Evolutionary conservation across 2,888 invertebrate species (phyloP), one percentile per base, ranked within the genome.

Genomic region (Piscicola geometra): DNA sequence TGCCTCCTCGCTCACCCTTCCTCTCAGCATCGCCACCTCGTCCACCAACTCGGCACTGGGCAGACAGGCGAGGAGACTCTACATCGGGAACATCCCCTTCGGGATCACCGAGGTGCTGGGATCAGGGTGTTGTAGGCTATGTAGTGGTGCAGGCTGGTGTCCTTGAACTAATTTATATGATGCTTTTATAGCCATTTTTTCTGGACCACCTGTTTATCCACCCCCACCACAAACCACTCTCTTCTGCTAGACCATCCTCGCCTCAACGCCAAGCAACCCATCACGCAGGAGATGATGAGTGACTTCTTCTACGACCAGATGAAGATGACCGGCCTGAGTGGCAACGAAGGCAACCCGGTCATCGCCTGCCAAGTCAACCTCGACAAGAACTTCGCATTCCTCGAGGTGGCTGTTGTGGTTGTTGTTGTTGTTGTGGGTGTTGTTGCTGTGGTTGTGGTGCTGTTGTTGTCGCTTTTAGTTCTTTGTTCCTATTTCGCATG

Each of bases 321-420:
- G 98, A 95, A 96, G 87, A 89, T 96, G 28, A 94, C 96, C 78
- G 96, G 96, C 28, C 88, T 98, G 82, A 94, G 96, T 0, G 97
- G 97, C 87, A 96, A 97, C 0, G 95, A 95, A 75, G 98, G 98
- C 74, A 96, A 95, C 87, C 97, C 98, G n/a, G 94, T 98, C 67
- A 89, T 98, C 73, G 96, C 97, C 21, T 97, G 97, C 85, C 98
- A 98, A 86, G 97, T 98, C 77, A 98, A 98, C 88, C 89, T 98
- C 86, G 98, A 98, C 87, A 98, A 98, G 87, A 98, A 98, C 87
- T 98, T 98, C 89, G 98, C 98, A 83, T 98, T 98, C 88, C 89
- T 98, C 81, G 96, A 97, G 89, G 94, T 95, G 87, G 88, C 64
- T 28, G n/a, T n/a, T n/a, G n/a, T n/a, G n/a, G 41, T 41, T 15